A percentile compares a stretch with the other conserved stretches of the same genome.
phyloP scores from a whole-genome alignment of 2,797 vertebrate genomes.

The Stomatorhinus walkeri region DNA sequence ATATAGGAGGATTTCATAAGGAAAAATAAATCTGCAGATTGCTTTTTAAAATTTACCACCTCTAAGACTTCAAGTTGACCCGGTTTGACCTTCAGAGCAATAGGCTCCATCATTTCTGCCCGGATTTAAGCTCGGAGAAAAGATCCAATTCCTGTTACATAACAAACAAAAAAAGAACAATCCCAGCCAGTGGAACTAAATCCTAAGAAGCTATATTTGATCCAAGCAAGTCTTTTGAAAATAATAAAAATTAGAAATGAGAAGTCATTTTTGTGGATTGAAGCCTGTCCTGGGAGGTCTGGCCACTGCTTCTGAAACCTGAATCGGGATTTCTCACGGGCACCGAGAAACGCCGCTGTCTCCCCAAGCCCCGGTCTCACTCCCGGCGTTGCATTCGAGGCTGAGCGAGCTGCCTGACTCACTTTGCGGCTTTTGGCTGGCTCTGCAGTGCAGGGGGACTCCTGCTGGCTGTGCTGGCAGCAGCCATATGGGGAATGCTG shows the following conservation, averaged over 20 bases:
- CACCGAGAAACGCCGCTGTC: background rate
- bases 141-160: background rate
- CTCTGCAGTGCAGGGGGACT: constrained; percentile 48
- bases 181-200: background rate
- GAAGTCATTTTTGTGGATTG: background rate
- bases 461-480: constrained; percentile 55
- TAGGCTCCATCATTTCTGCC: background rate
- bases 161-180: background rate
- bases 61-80: background rate
- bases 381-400: background rate
- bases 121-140: background rate
- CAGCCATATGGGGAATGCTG: constrained; percentile 56
- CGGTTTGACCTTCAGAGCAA: background rate
- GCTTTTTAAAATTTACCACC: constrained; percentile 1
- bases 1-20: background rate
- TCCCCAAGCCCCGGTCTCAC: background rate
- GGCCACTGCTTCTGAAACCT: background rate
- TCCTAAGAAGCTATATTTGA: constrained; percentile 6
- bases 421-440: constrained; percentile 66
- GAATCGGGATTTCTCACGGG: background rate
- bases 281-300: background rate
- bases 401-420: constrained; percentile 17
- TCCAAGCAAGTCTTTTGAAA: background rate
- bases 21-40: constrained; percentile 10
- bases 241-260: background rate